A percentile compares a stretch with the other conserved stretches of the same genome.
Conservation (phyloP, 2,113 vertebrate species). For the Toxotes jaculatrix region DNA sequence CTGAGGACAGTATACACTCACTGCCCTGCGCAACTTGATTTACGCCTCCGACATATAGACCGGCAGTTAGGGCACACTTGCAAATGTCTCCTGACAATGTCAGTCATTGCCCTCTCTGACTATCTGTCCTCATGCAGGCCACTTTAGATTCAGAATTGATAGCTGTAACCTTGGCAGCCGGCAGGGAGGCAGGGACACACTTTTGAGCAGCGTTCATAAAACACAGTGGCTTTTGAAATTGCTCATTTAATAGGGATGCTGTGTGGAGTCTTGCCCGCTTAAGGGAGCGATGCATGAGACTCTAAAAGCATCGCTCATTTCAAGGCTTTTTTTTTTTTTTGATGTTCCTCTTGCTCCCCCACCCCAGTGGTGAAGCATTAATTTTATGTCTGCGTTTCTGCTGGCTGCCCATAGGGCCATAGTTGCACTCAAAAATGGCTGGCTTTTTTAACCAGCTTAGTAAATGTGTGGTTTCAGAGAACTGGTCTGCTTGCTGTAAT, state of each 20-base stretch:
- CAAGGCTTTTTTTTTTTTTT: slow-evolving; percentile 26
- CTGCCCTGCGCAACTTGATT: background rate
- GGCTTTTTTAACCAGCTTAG: background rate
- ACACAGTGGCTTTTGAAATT: slow-evolving; percentile 53
- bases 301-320: slow-evolving; percentile 38
- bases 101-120: slow-evolving; percentile 30
- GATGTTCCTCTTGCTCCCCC: slow-evolving; percentile 3
- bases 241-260: slow-evolving; percentile 47
- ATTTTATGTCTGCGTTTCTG: slow-evolving; percentile 21
- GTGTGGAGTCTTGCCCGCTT: slow-evolving; percentile 30
- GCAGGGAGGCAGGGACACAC: slow-evolving; percentile 32
- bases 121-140: slow-evolving; percentile 26
- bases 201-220: slow-evolving; percentile 57
- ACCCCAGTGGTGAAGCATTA: slow-evolving; percentile 10
- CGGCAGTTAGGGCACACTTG: background rate
- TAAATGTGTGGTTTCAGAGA: background rate
- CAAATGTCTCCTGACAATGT: slow-evolving; percentile 36
- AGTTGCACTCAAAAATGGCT: background rate
- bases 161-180: slow-evolving; percentile 62
- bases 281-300: background rate
- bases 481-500: background rate
- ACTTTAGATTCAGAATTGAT: slow-evolving; percentile 56
- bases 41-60: slow-evolving; percentile 5
- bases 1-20: background rate
- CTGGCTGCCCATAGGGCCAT: slow-evolving; percentile 16